Evolutionary conservation across 1,140 invertebrate species (phyloP).

Genomic region (Hypothenemus hampei): DNA sequence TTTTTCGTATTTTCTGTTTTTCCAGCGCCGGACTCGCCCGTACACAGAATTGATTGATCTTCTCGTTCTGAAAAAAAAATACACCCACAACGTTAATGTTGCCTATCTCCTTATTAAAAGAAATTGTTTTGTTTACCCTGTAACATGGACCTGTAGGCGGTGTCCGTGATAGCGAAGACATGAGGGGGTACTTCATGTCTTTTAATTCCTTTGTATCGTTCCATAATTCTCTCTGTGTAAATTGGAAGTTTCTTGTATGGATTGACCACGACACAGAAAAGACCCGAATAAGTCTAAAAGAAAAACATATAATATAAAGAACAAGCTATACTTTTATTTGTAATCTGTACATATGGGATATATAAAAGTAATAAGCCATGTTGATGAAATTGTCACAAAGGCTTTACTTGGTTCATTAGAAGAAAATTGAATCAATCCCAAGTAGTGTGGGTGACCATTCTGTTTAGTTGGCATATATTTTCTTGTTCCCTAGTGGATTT

Average conservation of each 20-base stretch:
- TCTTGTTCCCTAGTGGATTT: too few relatives aligned
- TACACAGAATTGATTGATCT: constrained; percentile 99
- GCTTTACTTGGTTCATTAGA: too few relatives aligned
- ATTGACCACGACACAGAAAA: constrained; percentile 99
- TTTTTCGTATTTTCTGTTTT: constrained; percentile 99
- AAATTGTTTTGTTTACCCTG: constrained; percentile 71
- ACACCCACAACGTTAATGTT: neutral
- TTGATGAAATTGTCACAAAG: too few relatives aligned
- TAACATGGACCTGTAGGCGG: constrained; percentile 96
- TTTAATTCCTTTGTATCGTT: constrained; percentile 99
- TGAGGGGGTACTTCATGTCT: constrained; percentile 98
- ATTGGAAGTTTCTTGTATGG: constrained; percentile 98
- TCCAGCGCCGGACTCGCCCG: constrained; percentile 99
- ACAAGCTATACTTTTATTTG: too few relatives aligned
- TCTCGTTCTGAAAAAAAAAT: constrained; percentile 80
- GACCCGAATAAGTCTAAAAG: constrained; percentile 94
- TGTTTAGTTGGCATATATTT: too few relatives aligned
- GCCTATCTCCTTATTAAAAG: neutral
- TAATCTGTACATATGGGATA: too few relatives aligned
- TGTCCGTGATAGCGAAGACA: constrained; percentile 98
- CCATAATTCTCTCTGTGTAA: constrained; percentile 99
- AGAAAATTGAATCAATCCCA: too few relatives aligned
- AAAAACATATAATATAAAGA: too few relatives aligned
- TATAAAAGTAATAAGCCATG: too few relatives aligned
- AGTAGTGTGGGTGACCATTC: too few relatives aligned